These are phyloP conservation scores for Harpagus bidentatus DNA, from an alignment of 2,113 vertebrate genomes.

Conservation along the genomic window DNA sequence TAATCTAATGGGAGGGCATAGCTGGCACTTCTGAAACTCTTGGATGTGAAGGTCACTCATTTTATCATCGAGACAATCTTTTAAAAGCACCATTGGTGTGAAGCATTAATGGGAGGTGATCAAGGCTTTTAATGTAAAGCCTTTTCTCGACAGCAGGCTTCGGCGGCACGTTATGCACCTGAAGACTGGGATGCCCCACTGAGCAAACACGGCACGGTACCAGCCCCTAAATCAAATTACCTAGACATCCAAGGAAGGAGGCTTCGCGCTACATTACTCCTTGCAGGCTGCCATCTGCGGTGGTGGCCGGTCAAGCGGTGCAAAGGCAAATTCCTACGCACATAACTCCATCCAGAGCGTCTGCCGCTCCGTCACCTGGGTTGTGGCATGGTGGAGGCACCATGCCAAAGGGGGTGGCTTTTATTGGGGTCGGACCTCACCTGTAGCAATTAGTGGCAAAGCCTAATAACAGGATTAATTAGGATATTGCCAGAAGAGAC, in stretches of 20 bases:
- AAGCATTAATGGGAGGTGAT: not conserved
- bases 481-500: not conserved
- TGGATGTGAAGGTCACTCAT: slow-evolving; percentile 11
- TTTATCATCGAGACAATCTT: slow-evolving; percentile 34
- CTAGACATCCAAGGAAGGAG: not conserved
- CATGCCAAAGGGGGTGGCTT: not conserved
- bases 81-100: not conserved
- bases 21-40: not conserved
- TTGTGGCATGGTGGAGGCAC: not conserved
- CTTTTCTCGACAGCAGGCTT: not conserved
- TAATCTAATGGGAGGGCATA: slow-evolving; percentile 7
- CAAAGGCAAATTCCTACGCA: not conserved
- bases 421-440: not conserved
- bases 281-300: not conserved
- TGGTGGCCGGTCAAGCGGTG: not conserved
- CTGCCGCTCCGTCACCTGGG: fast-evolving
- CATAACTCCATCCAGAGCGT: not conserved
- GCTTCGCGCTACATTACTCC: not conserved
- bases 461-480: slow-evolving; percentile 16
- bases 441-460: slow-evolving; percentile 1
- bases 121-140: slow-evolving; percentile 9
- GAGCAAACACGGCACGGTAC: not conserved
- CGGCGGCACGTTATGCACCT: not conserved
- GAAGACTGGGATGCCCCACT: not conserved
- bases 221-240: not conserved